Evolutionary conservation across 2,113 vertebrate species (phyloP), one percentile per base, ranked within the genome.

Genomic region (Ceyx margarethae): DNA sequence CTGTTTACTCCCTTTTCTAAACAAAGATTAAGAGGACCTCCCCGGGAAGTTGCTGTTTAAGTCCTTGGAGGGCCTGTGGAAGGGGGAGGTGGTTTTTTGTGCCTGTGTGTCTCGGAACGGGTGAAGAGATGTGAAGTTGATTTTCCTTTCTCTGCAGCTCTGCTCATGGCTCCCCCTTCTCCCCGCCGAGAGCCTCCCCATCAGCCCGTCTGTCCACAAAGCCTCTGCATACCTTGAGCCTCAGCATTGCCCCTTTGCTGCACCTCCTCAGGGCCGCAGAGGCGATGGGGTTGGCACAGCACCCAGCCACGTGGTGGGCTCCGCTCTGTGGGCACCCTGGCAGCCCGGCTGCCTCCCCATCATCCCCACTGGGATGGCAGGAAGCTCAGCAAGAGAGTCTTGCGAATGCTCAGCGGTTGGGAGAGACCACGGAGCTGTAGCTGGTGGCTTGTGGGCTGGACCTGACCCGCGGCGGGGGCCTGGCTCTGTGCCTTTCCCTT

Each of bases 371-470:
- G 78, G 77, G 64, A 46, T 26, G 83, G 74, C 65, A 64, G 65
- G 50, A 67, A 68, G 75, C 85, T 89, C 16, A 0, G 78, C 35
- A 23, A 23, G 77, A 83, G 83, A 69, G 33, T 13, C 50, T 16
- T 26, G 58, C 12, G 46, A 85, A 53, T 10, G 71, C 89, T 68
- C 43, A 2, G 31, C 66, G 93, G 94, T 74, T 2, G 1, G 85
- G 31, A 89, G 60, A 58, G 87, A 62, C 94, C 33, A 0, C 69
- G 4, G 87, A 86, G 82, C 87, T 94, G 91, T 85, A 87, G 91
- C 93, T 89, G 89, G 75, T 1, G 87, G 93, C 67, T 62, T 85
- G 94, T 77, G 93, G 94, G 87, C 51, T 94, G 91, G 91, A 92
- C 26, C 79, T 76, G 76, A 58, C 69, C 88, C 1, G 3, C 11